These are phyloP conservation scores for Alcedo atthis DNA, from an alignment of 2,797 vertebrate species.

Conservation along the genomic window DNA sequence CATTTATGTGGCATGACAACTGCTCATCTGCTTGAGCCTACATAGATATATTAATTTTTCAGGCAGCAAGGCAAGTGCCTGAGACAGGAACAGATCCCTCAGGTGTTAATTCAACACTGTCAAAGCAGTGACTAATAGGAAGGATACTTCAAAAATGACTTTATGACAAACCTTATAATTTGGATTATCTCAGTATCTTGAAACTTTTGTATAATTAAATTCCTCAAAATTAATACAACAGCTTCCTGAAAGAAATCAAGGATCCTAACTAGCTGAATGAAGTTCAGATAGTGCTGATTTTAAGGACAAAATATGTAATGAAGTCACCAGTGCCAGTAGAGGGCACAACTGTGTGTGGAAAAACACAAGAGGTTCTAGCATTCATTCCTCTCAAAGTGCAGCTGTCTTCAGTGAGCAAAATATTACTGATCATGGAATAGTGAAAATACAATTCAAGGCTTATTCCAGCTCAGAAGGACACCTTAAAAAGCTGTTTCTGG, in stretches of 20 bases:
- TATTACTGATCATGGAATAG: neutral
- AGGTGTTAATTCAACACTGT: neutral
- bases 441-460: neutral
- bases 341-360: constrained; percentile 51
- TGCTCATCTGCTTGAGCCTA: neutral
- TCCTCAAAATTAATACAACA: neutral
- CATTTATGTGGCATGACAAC: neutral
- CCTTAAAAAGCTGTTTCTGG: neutral
- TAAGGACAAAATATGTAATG: neutral
- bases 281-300: neutral
- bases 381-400: neutral
- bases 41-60: neutral
- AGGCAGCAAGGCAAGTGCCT: neutral
- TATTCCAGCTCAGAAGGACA: neutral
- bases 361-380: neutral
- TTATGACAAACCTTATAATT: neutral
- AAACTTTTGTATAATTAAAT: neutral
- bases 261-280: neutral
- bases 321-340: constrained; percentile 33
- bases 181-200: neutral
- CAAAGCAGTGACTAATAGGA: neutral
- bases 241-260: neutral
- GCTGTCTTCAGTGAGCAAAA: neutral
- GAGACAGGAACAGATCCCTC: neutral
- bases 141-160: neutral